Evolutionary conservation across 2,888 invertebrate genomes (phyloP), one percentile per base, ranked within the genome.

Genomic region (Hemistola chrysoprasaria): DNA sequence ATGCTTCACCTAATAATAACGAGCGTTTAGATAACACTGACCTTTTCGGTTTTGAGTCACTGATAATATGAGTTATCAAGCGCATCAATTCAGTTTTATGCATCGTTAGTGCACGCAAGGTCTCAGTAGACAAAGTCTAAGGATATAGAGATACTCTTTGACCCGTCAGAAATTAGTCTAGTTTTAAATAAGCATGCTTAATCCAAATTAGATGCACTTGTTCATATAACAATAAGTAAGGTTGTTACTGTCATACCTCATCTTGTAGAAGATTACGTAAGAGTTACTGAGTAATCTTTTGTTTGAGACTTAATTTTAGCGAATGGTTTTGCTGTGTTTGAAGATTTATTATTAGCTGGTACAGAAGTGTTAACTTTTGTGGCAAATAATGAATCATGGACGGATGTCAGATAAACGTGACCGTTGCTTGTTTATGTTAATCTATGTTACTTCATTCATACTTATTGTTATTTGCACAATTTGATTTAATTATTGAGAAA

Each of bases 141-240:
- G 68, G 71, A 61, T 67, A 49, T 37, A 8, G 41, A 45, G 62
- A 64, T 70, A 72, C 61, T 56, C 72, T 65, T 47, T 71, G 75
- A 71, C 73, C 74, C 56, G 45, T 48, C 57, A 52, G 62, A 65
- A 50, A 71, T 75, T 71, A 65, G 59, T 67, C 62, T 56, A 66
- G 59, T 63, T 62, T 59, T 8, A 56, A 75, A 71, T 54, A 62
- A 61, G 62, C 72, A 64, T 50, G 45, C 53, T 70, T 53, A 77
- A 81, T 78, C 59, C 53, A 59, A 48, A 45, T 61, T 62, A 59
- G 61, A 56, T 61, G 60, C 60, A 52, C 49, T 49, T 40, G 51
- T 53, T 59, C 42, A 31, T 40, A 47, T 56, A 51, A 58, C 56
- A 55, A 59, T 41, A 38, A 47, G 48, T 65, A 65, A 66, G 65